Conservation (phyloP, 2,113 vertebrate species). For the Microcebus murinus region DNA sequence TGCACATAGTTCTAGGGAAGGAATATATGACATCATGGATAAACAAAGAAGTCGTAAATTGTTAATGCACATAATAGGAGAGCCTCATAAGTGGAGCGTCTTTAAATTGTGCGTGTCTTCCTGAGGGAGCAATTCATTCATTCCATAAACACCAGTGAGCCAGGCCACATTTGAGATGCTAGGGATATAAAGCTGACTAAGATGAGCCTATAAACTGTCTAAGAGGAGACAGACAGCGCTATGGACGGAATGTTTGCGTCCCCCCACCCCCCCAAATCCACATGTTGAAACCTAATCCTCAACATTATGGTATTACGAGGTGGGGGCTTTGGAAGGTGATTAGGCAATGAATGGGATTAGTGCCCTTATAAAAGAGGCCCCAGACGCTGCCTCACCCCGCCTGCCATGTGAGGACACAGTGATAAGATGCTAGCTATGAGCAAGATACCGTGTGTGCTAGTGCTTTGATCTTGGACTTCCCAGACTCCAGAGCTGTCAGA, state of each 20-base stretch:
- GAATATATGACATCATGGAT: constrained; percentile 24
- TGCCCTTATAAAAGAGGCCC: neutral
- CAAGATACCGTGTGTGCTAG: neutral
- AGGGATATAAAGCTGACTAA: neutral
- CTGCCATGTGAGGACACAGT: neutral
- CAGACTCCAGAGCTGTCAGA: neutral
- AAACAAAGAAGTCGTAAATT: constrained; percentile 3
- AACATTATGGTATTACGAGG: neutral
- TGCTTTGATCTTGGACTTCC: neutral
- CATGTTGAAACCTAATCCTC: neutral
- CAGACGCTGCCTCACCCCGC: neutral
- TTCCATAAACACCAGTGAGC: neutral
- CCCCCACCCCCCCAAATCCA: neutral
- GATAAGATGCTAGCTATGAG: neutral
- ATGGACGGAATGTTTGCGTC: neutral
- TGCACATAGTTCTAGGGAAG: constrained; percentile 14
- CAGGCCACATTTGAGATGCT: neutral
- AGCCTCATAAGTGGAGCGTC: neutral
- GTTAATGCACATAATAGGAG: neutral
- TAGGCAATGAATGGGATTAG: neutral
- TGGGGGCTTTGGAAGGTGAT: neutral
- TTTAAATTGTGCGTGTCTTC: neutral
- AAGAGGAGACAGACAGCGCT: neutral
- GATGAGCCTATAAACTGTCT: rapidly evolving
- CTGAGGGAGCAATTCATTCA: neutral